These are phyloP conservation scores for Embidobia sp. DNA, from an alignment of 2,888 invertebrate genomes.

Conservation along the genomic window DNA sequence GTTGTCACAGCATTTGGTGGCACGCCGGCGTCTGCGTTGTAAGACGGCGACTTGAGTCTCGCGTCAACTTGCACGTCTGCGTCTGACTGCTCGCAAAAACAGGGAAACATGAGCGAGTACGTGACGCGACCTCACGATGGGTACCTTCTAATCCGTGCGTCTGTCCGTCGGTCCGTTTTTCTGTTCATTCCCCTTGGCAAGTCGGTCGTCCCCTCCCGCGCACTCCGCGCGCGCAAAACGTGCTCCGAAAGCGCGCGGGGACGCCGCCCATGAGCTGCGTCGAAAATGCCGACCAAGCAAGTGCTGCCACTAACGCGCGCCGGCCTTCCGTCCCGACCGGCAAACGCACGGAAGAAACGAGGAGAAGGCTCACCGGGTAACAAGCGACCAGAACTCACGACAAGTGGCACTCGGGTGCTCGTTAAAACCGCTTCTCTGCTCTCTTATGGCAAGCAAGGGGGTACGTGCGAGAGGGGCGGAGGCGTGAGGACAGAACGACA, in stretches of 20 bases:
- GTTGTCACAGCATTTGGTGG: conserved; percentile 65
- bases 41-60: conserved; percentile 57
- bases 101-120: conserved; percentile 70
- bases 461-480: conserved; percentile 5
- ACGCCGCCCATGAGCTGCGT: conserved; percentile 68
- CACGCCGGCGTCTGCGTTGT: conserved; percentile 60
- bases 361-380: conserved; percentile 76
- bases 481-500: conserved; percentile 7
- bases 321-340: conserved; percentile 52
- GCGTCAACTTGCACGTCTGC: conserved; percentile 81
- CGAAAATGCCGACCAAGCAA: conserved; percentile 70
- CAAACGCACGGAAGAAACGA: conserved; percentile 79
- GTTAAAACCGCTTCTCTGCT: conserved; percentile 37
- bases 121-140: conserved; percentile 11
- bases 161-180: too few species aligned
- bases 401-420: conserved; percentile 58
- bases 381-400: conserved; percentile 70
- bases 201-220: conserved; percentile 19
- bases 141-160: conserved; percentile 36
- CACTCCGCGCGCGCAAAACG: neutral
- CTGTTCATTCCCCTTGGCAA: too few species aligned
- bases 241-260: too few species aligned
- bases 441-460: conserved; percentile 19
- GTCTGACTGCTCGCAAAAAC: conserved; percentile 77
- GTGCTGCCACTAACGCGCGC: conserved; percentile 72